Percentiles rank a stretch among this genome's conserved stretches.
These are phyloP conservation scores for Copidosoma floridanum DNA, from an alignment of 1,140 invertebrate species.

Conservation along the genomic window DNA sequence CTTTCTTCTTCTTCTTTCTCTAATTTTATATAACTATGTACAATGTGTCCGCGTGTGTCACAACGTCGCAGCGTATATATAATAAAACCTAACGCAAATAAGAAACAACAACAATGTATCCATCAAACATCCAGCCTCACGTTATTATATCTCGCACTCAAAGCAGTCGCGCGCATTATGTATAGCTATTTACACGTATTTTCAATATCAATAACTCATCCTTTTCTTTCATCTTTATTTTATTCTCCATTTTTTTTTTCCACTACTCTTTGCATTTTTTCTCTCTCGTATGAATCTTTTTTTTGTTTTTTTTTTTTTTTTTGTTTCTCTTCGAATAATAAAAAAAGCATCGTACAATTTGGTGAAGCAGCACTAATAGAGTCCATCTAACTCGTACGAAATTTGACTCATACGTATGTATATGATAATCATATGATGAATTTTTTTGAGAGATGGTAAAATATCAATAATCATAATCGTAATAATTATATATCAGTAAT, in stretches of 20 bases:
- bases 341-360: constrained; percentile 7
- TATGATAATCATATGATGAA: too few species aligned
- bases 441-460: too few species aligned
- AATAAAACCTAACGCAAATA: constrained; percentile 25
- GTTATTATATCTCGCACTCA: constrained; percentile 4
- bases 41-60: constrained; percentile 26
- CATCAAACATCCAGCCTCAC: constrained; percentile 12
- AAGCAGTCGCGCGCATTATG: constrained; percentile 43
- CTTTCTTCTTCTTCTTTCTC: too few species aligned
- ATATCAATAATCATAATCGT: neutral
- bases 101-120: constrained; percentile 12
- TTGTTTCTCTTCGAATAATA: constrained; percentile 1
- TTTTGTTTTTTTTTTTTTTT: neutral
- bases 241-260: constrained; percentile 4
- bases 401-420: too few species aligned
- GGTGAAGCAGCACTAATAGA: constrained; percentile 10
- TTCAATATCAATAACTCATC: too few species aligned
- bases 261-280: constrained; percentile 1
- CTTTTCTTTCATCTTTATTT: too few species aligned
- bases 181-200: constrained; percentile 55
- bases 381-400: too few species aligned
- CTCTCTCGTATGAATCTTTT: too few species aligned
- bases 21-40: constrained; percentile 32
- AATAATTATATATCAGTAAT: neutral
- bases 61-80: constrained; percentile 24